Percentiles rank a stretch among this genome's conserved stretches.
These are phyloP conservation scores for Athalia circularis DNA, from an alignment of 2,888 invertebrate genomes.

Conservation along the genomic window DNA sequence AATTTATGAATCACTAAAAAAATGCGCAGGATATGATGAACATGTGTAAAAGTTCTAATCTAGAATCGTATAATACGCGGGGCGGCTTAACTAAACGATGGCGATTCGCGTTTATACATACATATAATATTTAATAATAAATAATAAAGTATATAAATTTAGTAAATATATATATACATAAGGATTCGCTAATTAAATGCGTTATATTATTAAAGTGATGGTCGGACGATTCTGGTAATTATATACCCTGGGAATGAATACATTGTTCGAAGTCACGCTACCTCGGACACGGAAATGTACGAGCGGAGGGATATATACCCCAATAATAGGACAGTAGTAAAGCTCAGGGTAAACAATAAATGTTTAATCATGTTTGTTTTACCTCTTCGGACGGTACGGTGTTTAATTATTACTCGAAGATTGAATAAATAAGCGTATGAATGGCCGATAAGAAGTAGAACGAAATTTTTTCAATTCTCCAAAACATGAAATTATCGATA, in stretches of 20 bases:
- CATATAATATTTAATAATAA: conserved; percentile 1
- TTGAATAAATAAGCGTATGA: no score
- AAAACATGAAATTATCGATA: no score
- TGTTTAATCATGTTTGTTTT: conserved; percentile 3
- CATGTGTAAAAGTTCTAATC: no score
- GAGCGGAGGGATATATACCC: not conserved
- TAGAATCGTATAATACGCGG: no score
- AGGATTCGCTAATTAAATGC: conserved; percentile 55
- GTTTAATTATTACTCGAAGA: no score
- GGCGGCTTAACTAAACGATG: no score
- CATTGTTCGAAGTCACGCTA: conserved; percentile 36
- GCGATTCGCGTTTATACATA: no score
- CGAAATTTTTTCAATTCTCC: no score
- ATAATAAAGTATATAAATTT: conserved; percentile 13
- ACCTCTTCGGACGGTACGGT: not conserved
- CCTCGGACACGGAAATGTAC: not conserved
- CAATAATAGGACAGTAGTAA: not conserved
- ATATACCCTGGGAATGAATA: conserved; percentile 26
- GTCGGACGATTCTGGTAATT: conserved; percentile 51
- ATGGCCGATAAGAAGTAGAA: no score
- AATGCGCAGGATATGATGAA: no score
- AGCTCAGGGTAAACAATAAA: not conserved
- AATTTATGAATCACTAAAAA: no score
- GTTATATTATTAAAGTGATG: conserved; percentile 53
- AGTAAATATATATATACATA: conserved; percentile 28